Conservation (phyloP, 2,888 invertebrate genomes). For the Litoditis marina region DNA sequence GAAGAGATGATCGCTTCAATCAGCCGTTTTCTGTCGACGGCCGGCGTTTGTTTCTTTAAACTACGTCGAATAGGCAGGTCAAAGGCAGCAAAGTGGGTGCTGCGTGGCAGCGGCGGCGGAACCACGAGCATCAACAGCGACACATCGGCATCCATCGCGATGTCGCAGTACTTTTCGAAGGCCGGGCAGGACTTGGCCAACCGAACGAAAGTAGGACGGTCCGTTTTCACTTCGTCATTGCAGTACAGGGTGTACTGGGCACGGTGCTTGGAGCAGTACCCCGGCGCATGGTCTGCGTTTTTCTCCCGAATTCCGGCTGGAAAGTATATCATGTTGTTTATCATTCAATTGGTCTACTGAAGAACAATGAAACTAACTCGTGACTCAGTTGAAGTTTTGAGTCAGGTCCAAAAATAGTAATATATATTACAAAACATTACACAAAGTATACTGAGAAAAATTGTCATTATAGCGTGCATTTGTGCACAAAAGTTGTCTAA, state of each 20-base stretch:
- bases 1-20: slow-evolving; percentile 46
- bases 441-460: no score
- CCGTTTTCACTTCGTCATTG: slow-evolving; percentile 25
- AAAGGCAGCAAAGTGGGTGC: slow-evolving; percentile 31
- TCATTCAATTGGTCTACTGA: no score
- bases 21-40: slow-evolving; percentile 22
- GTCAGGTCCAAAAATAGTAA: no score
- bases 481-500: no score
- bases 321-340: no score
- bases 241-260: slow-evolving; percentile 48
- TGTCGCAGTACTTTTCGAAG: slow-evolving; percentile 50
- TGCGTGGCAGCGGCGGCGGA: slow-evolving; percentile 51
- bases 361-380: no score
- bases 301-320: no score
- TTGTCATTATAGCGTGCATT: no score
- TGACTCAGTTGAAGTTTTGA: no score
- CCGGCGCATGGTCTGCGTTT: slow-evolving; percentile 28
- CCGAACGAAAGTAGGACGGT: slow-evolving; percentile 35
- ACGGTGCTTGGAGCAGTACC: slow-evolving; percentile 44
- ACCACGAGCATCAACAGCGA: no score
- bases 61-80: slow-evolving; percentile 37
- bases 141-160: no score
- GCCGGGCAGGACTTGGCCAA: slow-evolving; percentile 53
- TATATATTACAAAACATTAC: no score
- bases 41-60: background rate